Evolutionary conservation across 1,140 invertebrate species (phyloP).

Genomic region (Hydropsyche tenuis): DNA sequence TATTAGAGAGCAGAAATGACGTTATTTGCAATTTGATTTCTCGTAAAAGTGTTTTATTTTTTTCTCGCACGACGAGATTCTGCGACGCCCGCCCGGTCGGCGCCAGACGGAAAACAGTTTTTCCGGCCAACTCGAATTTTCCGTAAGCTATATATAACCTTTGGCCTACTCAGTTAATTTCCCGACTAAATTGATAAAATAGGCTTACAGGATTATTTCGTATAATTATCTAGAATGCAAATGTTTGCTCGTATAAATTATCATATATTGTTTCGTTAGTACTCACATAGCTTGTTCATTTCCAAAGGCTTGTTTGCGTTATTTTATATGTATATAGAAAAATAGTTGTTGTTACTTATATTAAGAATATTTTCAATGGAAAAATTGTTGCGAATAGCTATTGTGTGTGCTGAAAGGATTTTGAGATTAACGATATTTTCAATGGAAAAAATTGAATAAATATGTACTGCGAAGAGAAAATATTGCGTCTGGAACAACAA

Average conservation of each 20-base stretch:
- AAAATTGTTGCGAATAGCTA: not conserved
- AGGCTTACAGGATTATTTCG: not conserved
- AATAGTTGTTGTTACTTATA: not conserved
- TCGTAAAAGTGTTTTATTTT: too few relatives aligned
- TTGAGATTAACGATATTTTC: conserved; percentile 9
- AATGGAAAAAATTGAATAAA: conserved; percentile 9
- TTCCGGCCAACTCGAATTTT: conserved; percentile 20
- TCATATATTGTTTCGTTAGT: not conserved
- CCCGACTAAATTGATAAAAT: not conserved
- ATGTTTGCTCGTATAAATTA: not conserved
- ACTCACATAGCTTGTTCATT: not conserved
- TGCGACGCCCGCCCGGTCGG: conserved; percentile 27
- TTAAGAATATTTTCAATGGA: not conserved
- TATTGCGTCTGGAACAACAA: conserved; percentile 8
- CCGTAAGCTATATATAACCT: not conserved
- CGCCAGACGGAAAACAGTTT: conserved; percentile 33
- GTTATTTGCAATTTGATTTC: too few relatives aligned
- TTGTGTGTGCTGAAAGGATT: not conserved
- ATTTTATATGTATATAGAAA: not conserved
- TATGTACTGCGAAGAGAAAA: not conserved
- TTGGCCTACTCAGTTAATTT: too few relatives aligned
- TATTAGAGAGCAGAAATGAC: too few relatives aligned
- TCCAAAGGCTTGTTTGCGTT: not conserved
- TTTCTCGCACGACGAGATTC: too few relatives aligned
- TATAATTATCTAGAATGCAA: not conserved